Percentiles rank a stretch among this genome's conserved stretches.
These are phyloP conservation scores for Myiopsitta monachus DNA, from an alignment of 2,113 vertebrate species.

Conservation along the genomic window DNA sequence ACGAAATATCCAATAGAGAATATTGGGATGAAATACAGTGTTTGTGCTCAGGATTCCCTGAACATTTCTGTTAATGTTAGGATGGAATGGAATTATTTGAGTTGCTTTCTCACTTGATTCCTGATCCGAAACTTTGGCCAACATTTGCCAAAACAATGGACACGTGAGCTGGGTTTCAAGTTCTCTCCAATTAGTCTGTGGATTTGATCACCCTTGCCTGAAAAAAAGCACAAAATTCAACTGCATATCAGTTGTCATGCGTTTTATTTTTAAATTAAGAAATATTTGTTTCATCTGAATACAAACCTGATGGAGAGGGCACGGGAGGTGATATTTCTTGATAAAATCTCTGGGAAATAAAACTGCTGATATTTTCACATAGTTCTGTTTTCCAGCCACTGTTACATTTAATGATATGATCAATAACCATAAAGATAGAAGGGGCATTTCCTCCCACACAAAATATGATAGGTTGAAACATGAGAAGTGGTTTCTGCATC, in stretches of 20 bases:
- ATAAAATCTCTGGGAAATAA: conserved; percentile 40
- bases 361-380: background rate
- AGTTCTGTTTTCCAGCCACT: conserved; percentile 50
- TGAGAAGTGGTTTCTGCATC: conserved; percentile 39
- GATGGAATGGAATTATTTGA: background rate
- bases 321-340: background rate
- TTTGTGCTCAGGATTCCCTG: background rate
- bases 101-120: background rate
- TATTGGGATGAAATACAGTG: background rate
- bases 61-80: background rate
- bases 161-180: background rate
- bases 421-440: conserved; percentile 58
- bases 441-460: conserved; percentile 57
- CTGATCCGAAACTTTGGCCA: background rate
- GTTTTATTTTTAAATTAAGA: background rate
- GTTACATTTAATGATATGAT: conserved; percentile 61
- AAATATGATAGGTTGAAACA: conserved; percentile 53
- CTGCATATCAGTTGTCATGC: background rate
- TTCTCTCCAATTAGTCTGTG: background rate
- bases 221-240: background rate
- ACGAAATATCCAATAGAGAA: background rate
- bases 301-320: background rate
- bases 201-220: background rate
- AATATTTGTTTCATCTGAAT: background rate
- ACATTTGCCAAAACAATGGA: background rate